phyloP scores from a whole-genome alignment of 2,113 vertebrate genomes.

The Crotophaga sulcirostris region DNA sequence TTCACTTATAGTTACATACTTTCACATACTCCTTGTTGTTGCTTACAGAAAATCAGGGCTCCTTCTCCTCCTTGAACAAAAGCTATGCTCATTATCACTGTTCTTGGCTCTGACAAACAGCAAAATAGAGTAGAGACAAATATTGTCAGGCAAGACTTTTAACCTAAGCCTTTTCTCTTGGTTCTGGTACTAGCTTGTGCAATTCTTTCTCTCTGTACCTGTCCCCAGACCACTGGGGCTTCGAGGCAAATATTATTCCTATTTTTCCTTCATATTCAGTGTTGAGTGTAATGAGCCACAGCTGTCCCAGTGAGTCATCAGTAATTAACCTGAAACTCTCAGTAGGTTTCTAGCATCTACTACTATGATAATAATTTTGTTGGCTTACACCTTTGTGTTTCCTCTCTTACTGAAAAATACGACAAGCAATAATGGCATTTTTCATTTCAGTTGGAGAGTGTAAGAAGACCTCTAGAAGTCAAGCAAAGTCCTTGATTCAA shows the following conservation, averaged over 20 bases:
- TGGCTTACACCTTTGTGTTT: not conserved
- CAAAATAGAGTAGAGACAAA: not conserved
- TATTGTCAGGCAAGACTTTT: not conserved
- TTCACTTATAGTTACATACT: not conserved
- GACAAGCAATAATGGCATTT: not conserved
- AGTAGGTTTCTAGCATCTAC: not conserved
- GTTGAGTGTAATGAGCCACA: not conserved
- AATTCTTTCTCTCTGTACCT: not conserved
- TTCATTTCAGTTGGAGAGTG: not conserved
- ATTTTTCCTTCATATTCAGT: not conserved
- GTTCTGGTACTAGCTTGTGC: not conserved
- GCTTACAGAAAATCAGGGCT: not conserved
- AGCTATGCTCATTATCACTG: not conserved
- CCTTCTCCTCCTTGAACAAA: not conserved
- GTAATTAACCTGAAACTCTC: constrained; percentile 22
- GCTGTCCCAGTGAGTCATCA: not conserved
- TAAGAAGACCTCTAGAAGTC: not conserved
- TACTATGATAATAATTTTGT: not conserved
- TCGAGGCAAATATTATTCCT: not conserved
- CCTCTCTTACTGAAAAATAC: not conserved
- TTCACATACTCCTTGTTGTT: not conserved
- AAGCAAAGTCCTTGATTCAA: not conserved
- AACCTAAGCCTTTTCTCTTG: not conserved
- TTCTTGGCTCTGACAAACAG: not conserved
- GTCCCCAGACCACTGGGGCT: not conserved